Base-by-base conservation (phyloP, 2,888 invertebrate genomes). In the Synanthedon myopaeformis region DNA sequence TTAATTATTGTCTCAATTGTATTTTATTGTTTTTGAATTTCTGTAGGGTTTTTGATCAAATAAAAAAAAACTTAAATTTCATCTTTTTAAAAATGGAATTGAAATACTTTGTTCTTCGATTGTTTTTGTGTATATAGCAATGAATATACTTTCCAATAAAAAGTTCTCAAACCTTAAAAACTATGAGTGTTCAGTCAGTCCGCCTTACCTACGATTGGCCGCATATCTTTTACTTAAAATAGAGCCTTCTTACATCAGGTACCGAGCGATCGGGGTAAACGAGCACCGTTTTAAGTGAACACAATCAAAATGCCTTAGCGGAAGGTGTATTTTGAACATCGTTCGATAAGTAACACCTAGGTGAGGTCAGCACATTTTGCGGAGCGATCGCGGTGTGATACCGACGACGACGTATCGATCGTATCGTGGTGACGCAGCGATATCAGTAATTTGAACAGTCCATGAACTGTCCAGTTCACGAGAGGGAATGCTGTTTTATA, bases 301-400 rank as follows among this genome's bases (percentile, higher is more conserved):
- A 63, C 61, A 69, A 73, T 74, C 68, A 71, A 71, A 72, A 74
- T 69, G 66, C 68, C 70, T 62, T 65, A 66, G 61, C 67, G 70
- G 68, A 67, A 67, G 72, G 74, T 68, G 71, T 75, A 74, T 73
- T 75, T 67, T 64, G 68, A 68, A 70, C 68, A 73, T 64, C 67
- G 67, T 62, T 68, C 68, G 69, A 74, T 71, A 72, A 72, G 68
- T 74, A 72, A 82, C 82, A 83, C 82, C 79, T 76, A 76, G 72
- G 64, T 86, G 86, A 87, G 70, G 77, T 83, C 82, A 84, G 85
- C 86, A 81, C 69, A 76, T 80, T 81, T 70, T 55, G 68, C 70
- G 78, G 79, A 54, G 76, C 82, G 86, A 85, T 86, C 84, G 82
- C 83, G 76, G 76, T 79, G 72, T 82, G 86, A 86, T 85, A 85